These are phyloP conservation scores for Cremastobaeus sp. DNA, from an alignment of 2,888 invertebrate genomes.

Conservation along the genomic window DNA sequence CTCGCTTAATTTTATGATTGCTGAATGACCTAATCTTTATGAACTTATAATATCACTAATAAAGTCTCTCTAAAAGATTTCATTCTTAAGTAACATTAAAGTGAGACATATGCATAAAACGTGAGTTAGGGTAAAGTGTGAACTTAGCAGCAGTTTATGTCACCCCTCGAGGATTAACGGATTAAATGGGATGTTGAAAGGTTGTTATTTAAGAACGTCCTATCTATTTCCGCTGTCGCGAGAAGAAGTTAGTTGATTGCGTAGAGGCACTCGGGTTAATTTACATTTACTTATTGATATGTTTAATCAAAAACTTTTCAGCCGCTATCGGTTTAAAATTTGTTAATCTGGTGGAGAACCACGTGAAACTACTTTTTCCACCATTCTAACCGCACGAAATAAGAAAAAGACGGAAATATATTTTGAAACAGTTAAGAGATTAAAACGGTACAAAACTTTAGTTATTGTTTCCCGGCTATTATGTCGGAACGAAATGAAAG, in stretches of 20 bases:
- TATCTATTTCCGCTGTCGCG: too few relatives aligned
- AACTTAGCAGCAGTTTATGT: slow-evolving; percentile 44
- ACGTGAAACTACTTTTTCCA: too few relatives aligned
- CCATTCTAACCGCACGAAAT: too few relatives aligned
- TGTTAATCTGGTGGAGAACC: too few relatives aligned
- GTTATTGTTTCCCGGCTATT: slow-evolving; percentile 1
- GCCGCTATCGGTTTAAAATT: too few relatives aligned
- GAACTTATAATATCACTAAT: too few relatives aligned
- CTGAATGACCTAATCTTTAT: too few relatives aligned
- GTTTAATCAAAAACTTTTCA: too few relatives aligned
- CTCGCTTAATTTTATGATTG: slow-evolving; percentile 24
- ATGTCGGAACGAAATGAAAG: slow-evolving; percentile 12
- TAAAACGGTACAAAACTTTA: background rate
- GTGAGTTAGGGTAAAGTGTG: slow-evolving; percentile 36
- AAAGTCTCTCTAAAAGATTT: too few relatives aligned
- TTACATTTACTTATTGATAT: too few relatives aligned
- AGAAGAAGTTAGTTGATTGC: too few relatives aligned
- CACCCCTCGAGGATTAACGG: slow-evolving; percentile 38
- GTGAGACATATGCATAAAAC: slow-evolving; percentile 38
- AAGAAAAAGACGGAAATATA: background rate
- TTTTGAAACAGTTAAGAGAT: background rate
- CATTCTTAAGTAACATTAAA: slow-evolving; percentile 36
- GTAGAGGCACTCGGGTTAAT: too few relatives aligned
- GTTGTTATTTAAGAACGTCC: slow-evolving; percentile 41
- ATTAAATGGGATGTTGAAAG: slow-evolving; percentile 50